phyloP scores from a whole-genome alignment of 2,113 vertebrate genomes.

The Melanerpes formicivorus region DNA sequence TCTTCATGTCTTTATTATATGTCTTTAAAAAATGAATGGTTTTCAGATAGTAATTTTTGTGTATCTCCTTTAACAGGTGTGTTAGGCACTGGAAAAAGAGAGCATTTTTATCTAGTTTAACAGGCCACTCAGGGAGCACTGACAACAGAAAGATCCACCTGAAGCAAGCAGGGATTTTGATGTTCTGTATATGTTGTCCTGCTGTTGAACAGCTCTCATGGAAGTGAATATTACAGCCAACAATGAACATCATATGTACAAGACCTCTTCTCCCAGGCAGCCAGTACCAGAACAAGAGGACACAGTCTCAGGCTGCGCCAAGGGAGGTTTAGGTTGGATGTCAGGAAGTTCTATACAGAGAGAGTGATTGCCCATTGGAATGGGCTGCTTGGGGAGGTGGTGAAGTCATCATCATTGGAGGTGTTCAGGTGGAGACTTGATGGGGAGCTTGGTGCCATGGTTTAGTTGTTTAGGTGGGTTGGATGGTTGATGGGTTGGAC shows the following conservation, averaged over 20 bases:
- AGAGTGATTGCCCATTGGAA: too few relatives aligned
- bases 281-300: too few relatives aligned
- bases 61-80: neutral
- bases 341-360: too few relatives aligned
- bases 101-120: constrained; percentile 25
- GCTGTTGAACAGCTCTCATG: neutral
- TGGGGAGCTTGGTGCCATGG: too few relatives aligned
- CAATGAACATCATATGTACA: neutral
- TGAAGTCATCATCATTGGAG: too few relatives aligned
- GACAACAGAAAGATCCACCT: constrained; percentile 19
- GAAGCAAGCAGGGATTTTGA: neutral
- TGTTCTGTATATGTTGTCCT: neutral
- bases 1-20: neutral
- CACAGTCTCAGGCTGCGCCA: too few relatives aligned
- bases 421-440: too few relatives aligned
- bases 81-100: neutral
- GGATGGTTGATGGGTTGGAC: too few relatives aligned
- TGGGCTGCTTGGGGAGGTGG: too few relatives aligned
- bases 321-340: too few relatives aligned
- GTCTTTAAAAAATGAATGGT: neutral
- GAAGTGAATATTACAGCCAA: neutral
- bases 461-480: too few relatives aligned
- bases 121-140: constrained; percentile 5
- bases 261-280: neutral
- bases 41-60: neutral